phyloP scores from a whole-genome alignment of 1,140 invertebrate species.

The Megalopta genalis region DNA sequence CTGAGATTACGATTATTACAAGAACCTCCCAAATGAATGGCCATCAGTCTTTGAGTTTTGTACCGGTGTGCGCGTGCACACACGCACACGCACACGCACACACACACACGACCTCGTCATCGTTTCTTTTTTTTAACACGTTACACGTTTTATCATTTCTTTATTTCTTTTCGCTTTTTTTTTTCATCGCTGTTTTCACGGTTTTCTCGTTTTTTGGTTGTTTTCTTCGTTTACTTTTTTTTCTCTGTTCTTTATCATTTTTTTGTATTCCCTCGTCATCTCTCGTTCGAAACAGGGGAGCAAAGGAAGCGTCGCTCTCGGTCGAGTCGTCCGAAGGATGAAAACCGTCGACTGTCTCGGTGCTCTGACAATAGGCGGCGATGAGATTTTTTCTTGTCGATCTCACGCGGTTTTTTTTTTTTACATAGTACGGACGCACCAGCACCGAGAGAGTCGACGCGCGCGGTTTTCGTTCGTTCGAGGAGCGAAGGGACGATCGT shows the following conservation, averaged over 20 bases:
- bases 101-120: slow-evolving; percentile 18
- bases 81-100: background rate
- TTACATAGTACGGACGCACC: background rate
- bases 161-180: too few relatives aligned
- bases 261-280: too few relatives aligned
- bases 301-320: slow-evolving; percentile 7
- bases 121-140: background rate
- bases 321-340: background rate
- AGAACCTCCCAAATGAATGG: slow-evolving; percentile 71
- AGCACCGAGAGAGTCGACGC: slow-evolving; percentile 11
- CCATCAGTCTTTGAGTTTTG: slow-evolving; percentile 61
- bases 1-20: slow-evolving; percentile 68
- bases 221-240: background rate
- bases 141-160: too few relatives aligned
- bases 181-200: too few relatives aligned
- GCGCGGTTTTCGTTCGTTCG: slow-evolving; percentile 20
- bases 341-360: too few relatives aligned
- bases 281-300: slow-evolving; percentile 4
- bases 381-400: too few relatives aligned
- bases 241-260: background rate
- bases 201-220: background rate
- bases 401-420: background rate
- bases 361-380: too few relatives aligned
- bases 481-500: background rate
- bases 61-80: background rate